phyloP scores from a whole-genome alignment of 2,113 vertebrate species.

The Pelobates fuscus region DNA sequence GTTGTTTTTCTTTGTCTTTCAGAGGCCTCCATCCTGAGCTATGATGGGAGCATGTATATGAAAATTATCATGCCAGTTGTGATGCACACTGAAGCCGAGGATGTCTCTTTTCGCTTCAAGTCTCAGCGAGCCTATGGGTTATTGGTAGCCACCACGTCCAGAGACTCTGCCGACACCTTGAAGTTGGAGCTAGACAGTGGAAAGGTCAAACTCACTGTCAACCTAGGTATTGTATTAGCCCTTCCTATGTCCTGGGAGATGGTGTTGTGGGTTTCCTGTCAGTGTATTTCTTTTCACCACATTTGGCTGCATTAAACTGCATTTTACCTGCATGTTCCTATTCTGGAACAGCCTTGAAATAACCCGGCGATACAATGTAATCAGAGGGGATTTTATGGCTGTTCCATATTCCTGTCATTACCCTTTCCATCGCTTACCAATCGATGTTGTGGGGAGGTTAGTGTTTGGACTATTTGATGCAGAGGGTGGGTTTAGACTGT shows the following conservation, averaged over 20 bases:
- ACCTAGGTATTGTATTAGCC: conserved; percentile 91
- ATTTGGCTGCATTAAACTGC: conserved; percentile 72
- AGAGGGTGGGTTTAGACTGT: too few relatives aligned
- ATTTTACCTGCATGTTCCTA: conserved; percentile 32
- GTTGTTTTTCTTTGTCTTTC: conserved; percentile 52
- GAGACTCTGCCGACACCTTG: conserved; percentile 90
- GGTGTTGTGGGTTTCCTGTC: neutral
- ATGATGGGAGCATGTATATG: conserved; percentile 98
- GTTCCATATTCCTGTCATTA: neutral
- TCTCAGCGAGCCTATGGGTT: conserved; percentile 93
- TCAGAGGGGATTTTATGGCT: neutral
- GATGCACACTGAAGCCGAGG: conserved; percentile 94
- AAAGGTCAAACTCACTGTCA: conserved; percentile 94
- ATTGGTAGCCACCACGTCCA: conserved; percentile 90
- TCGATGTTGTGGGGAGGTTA: too few relatives aligned
- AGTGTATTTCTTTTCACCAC: conserved; percentile 48
- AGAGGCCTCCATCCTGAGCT: conserved; percentile 94
- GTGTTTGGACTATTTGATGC: too few relatives aligned
- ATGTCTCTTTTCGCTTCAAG: conserved; percentile 95
- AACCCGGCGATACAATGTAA: neutral
- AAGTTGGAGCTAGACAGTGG: conserved; percentile 92
- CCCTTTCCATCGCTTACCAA: neutral
- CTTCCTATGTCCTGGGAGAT: conserved; percentile 24
- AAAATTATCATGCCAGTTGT: conserved; percentile 91
- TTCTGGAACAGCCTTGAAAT: neutral